Evolutionary conservation across 2,797 vertebrate species (phyloP).

Genomic region (Triplophysa yarkandensis): DNA sequence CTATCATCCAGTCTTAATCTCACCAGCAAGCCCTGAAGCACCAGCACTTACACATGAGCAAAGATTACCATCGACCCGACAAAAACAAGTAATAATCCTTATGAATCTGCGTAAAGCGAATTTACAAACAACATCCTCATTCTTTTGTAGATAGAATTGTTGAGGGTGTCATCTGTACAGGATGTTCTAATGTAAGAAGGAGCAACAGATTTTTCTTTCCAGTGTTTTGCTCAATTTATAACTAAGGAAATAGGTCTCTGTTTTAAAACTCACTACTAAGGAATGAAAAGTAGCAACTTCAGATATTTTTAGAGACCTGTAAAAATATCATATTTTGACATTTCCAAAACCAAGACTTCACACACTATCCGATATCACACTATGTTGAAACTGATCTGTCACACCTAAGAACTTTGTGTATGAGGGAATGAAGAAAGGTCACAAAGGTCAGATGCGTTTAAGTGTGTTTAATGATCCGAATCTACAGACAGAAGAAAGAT

Average conservation of each 20-base stretch:
- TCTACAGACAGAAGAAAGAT: conserved; percentile 22
- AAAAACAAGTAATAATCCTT: conserved; percentile 21
- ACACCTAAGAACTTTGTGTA: neutral
- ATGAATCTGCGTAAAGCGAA: conserved; percentile 42
- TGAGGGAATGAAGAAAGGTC: conserved; percentile 14
- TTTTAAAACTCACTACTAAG: no score
- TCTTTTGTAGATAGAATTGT: neutral
- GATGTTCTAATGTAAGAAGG: conserved; percentile 15
- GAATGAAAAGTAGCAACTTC: neutral
- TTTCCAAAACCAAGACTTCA: neutral
- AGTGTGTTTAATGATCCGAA: neutral
- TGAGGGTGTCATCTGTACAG: neutral
- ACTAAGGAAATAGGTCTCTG: neutral
- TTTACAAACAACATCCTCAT: conserved; percentile 36
- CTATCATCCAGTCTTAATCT: conserved; percentile 25
- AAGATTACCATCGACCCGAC: conserved; percentile 18
- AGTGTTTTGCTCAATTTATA: neutral
- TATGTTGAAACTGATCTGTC: neutral
- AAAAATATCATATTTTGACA: neutral
- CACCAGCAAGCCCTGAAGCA: conserved; percentile 29
- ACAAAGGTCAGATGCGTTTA: neutral
- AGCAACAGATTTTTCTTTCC: neutral
- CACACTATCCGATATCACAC: neutral
- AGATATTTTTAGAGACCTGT: neutral
- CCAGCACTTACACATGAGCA: conserved; percentile 22